Conservation (phyloP, 2,797 vertebrate genomes). For the Cyprinodon diabolis region DNA sequence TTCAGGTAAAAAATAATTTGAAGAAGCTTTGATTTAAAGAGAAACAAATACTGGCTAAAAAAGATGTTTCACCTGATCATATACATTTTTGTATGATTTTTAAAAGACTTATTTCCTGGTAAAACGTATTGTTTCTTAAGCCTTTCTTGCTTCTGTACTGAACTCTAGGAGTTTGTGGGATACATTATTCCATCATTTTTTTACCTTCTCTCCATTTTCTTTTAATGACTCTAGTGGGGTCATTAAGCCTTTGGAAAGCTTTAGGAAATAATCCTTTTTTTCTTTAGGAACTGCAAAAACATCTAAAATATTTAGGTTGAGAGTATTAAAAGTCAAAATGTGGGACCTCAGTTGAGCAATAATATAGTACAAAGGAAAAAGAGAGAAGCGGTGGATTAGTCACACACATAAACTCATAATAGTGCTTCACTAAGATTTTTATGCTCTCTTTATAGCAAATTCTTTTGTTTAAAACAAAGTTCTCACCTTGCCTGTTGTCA, state of each 20-base stretch:
- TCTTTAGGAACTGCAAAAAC: constrained; percentile 9
- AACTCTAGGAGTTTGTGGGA: constrained; percentile 8
- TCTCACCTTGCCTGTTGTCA: neutral
- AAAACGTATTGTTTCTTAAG: neutral
- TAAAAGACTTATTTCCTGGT: neutral
- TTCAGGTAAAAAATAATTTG: neutral
- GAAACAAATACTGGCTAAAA: neutral
- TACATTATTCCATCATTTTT: neutral
- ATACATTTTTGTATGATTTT: neutral
- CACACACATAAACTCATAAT: constrained; percentile 6
- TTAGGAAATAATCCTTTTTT: constrained; percentile 4
- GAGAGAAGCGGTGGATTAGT: neutral
- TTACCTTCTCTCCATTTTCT: constrained; percentile 23
- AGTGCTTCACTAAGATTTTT: neutral
- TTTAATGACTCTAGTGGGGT: constrained; percentile 38
- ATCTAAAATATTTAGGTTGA: constrained; percentile 20
- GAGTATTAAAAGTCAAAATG: constrained; percentile 26
- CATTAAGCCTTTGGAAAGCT: constrained; percentile 28
- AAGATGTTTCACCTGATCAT: neutral
- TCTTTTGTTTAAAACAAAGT: neutral
- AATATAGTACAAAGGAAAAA: neutral
- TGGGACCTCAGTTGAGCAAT: constrained; percentile 1
- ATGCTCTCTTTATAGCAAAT: neutral
- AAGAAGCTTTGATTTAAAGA: neutral
- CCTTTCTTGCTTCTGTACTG: neutral